Evolutionary conservation across 92 coral and sea anemone species (phyloP).

Genomic region (Phymanthus crucifer): DNA sequence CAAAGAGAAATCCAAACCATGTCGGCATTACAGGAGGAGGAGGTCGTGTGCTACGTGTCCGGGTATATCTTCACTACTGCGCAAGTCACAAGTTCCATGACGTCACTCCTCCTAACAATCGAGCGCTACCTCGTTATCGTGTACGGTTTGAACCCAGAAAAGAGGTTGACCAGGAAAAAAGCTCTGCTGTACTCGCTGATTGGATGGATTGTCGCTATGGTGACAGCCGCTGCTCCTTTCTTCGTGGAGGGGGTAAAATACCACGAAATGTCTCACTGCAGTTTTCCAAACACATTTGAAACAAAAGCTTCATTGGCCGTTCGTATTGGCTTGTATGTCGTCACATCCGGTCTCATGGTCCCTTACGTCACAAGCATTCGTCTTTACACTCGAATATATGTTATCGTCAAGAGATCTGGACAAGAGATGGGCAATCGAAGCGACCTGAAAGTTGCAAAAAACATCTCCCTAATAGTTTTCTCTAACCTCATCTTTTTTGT

Average conservation of each 20-base stretch:
- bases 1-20: constrained; percentile 14
- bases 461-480: constrained; percentile 30
- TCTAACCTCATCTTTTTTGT: constrained; percentile 40
- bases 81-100: constrained; percentile 38
- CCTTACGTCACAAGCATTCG: constrained; percentile 19
- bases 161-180: constrained; percentile 13
- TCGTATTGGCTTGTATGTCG: constrained; percentile 9
- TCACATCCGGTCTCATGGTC: constrained; percentile 9
- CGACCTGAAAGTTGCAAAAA: constrained; percentile 31
- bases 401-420: constrained; percentile 18
- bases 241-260: constrained; percentile 25
- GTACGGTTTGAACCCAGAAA: constrained; percentile 30
- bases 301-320: constrained; percentile 27
- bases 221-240: constrained; percentile 7
- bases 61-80: constrained; percentile 31
- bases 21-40: constrained; percentile 8
- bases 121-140: constrained; percentile 46
- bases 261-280: constrained; percentile 42
- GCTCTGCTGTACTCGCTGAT: constrained; percentile 1
- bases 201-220: background rate
- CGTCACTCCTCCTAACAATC: constrained; percentile 41
- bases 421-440: constrained; percentile 22
- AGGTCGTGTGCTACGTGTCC: constrained; percentile 22
- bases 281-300: constrained; percentile 29
- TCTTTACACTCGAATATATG: constrained; percentile 29